Base-by-base conservation (phyloP, 2,113 vertebrate species). In the Apaloderma vittatum region DNA sequence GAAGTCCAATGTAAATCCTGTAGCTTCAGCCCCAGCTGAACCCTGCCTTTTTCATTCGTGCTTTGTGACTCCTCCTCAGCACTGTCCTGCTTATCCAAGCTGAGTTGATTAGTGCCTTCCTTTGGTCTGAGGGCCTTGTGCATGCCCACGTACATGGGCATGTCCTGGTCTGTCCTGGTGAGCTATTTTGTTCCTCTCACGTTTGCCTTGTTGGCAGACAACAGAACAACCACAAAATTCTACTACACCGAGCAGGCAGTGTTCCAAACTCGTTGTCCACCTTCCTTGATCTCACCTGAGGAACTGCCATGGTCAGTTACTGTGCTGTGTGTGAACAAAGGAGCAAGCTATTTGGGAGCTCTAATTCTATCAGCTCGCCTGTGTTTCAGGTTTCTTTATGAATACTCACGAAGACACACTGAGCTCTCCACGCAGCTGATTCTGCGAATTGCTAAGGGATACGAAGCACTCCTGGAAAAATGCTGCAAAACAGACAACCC, bases 401-500 rank as follows among this genome's bases (percentile, higher is more conserved):
- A 98, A 5, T 95, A 94, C 12, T 0, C 93, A 45, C 96, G 96
- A 91, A 96, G 97, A n/a, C 97, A 98, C 51, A 95, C 79, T 0
- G 97, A 98, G 2, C 58, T 77, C 19, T 84, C 98, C 48, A 6
- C 76, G 0, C 3, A 70, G 32, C 20, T 98, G 90, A 15, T 97
- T 4, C 8, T 98, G 83, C 96, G 97, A 80, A 0, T 97, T 13
- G 12, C 83, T 7, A 97, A 94, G 81, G 66, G 11, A 11, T 98
- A 97, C 4, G 93, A 98, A 97, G 8, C 15, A 45, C 87, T 93
- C 8, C 78, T 98, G 90, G 90, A 97, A 3, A 97, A 95, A 32
- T 98, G 98, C 96, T 98, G 98, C 80, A 96, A 98, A 26, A 57
- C 87, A 5, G 98, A 67, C 12, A 95, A 98, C 19, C 83, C 98